Percentiles rank a stretch among this genome's conserved stretches.
These are phyloP conservation scores for Ianthella basta DNA, from an alignment of 37 sponge, comb jelly and placozoan genomes.

Conservation along the genomic window DNA sequence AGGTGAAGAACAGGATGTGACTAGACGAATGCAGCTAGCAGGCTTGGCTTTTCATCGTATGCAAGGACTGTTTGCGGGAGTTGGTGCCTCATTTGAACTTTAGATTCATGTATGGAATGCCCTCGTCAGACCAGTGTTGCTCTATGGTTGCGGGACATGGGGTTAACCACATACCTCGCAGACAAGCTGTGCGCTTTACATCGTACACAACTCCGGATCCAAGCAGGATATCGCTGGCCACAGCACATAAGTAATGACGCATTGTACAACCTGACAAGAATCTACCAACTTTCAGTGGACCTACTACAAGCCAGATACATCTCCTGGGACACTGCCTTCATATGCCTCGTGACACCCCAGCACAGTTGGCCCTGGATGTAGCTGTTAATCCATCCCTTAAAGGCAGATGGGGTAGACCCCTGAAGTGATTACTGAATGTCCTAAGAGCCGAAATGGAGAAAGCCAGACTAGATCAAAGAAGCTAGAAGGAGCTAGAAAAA, in stretches of 20 bases:
- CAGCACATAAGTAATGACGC: neutral
- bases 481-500: neutral
- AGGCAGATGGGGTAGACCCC: neutral
- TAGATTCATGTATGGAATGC: neutral
- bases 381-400: neutral
- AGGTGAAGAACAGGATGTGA: neutral
- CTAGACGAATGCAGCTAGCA: neutral
- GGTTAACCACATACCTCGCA: neutral
- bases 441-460: neutral
- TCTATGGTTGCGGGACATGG: slow-evolving; percentile 27
- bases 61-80: neutral
- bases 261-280: neutral
- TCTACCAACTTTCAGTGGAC: neutral
- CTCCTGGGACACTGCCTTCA: slow-evolving; percentile 19
- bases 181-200: slow-evolving; percentile 18
- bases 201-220: neutral
- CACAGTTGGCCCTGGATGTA: neutral
- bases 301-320: neutral
- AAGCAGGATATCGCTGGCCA: slow-evolving; percentile 21
- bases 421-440: neutral
- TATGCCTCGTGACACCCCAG: neutral
- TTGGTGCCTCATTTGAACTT: neutral
- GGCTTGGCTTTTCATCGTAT: neutral
- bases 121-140: neutral
- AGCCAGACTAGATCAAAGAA: slow-evolving; percentile 19